Conservation (phyloP, 1,140 invertebrate genomes). For the Brachystomella parvula region DNA sequence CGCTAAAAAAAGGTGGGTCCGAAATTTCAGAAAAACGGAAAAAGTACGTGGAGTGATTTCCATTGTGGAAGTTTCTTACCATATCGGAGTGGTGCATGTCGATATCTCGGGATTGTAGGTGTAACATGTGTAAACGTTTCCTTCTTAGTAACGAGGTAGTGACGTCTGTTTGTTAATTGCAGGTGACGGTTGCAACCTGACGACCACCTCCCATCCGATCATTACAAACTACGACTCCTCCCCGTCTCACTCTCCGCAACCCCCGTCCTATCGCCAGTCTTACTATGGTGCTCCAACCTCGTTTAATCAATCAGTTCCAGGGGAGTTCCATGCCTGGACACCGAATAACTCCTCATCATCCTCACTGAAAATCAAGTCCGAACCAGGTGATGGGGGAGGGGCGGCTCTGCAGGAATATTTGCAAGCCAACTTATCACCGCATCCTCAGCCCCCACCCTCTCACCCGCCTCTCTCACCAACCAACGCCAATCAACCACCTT, state of each 20-base stretch:
- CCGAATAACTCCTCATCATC: too few species aligned
- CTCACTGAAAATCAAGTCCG: slow-evolving; percentile 9
- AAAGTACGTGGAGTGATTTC: too few species aligned
- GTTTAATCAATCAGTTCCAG: slow-evolving; percentile 6
- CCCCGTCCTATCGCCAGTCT: slow-evolving; percentile 4
- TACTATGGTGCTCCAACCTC: slow-evolving; percentile 5
- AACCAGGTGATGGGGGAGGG: slow-evolving; percentile 1
- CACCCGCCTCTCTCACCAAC: slow-evolving; percentile 1
- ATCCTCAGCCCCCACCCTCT: not conserved
- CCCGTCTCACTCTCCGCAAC: slow-evolving; percentile 3
- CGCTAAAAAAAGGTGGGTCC: too few species aligned
- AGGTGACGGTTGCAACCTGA: slow-evolving; percentile 6
- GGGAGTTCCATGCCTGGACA: slow-evolving; percentile 2
- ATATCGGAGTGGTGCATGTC: too few species aligned
- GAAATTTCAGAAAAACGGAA: too few species aligned
- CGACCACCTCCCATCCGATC: not conserved
- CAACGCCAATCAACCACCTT: slow-evolving; percentile 4
- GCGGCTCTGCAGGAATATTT: slow-evolving; percentile 4
- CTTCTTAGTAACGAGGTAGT: too few species aligned
- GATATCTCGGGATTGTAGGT: too few species aligned
- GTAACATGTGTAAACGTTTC: too few species aligned
- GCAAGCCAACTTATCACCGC: slow-evolving; percentile 1
- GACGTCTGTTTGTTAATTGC: too few species aligned
- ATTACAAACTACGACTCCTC: slow-evolving; percentile 2
- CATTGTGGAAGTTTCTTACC: too few species aligned